Evolutionary conservation across 2,113 vertebrate species (phyloP), one percentile per base, ranked within the genome.

Genomic region (Poeciliopsis prolifica): DNA sequence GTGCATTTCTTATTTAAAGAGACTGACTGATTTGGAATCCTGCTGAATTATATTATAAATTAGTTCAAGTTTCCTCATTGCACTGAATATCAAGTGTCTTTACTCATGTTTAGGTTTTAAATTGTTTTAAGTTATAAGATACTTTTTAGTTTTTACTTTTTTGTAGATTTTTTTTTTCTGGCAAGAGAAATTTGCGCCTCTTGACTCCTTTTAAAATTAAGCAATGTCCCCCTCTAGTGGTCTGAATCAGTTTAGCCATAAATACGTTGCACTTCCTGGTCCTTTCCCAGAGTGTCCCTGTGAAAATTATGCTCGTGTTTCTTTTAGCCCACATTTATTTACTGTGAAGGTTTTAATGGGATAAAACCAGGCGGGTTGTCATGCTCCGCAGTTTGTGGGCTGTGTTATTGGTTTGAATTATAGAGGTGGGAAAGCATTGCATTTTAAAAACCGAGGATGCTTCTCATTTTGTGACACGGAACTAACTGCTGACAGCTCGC

Each of bases 211-310:
- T 48, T 5, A 48, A 48, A 48, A 48, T 17, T 6, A 15, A 58
- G 48, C 12, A 44, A 77, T 5, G 24, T 28, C 40, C 0, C 74
- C 7, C 26, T 74, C 88, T 85, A 26, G 61, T 58, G 90, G 75
- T 42, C 7, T 58, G 24, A 31, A 0, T 0, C 61, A 1, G 1
- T 0, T 79, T 8, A 29, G 26, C 68, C 12, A 0, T 1, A n/a
- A 72, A 48, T 15, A 64, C 74, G 61, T 64, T 65, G 70, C 69
- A 88, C 78, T 86, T 88, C 80, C 78, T 80, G 83, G 77, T 69
- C 40, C 40, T 37, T 61, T 71, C 37, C 31, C 17, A 28, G 5
- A 35, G 1, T 40, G 65, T 70, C 68, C 30, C 61, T n/a, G 3
- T 24, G 11, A 44, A 62, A 37, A 5, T 42, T 1, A 5, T 5